phyloP scores from a whole-genome alignment of 2,888 invertebrate genomes.

The Barypeithes pellucidus region DNA sequence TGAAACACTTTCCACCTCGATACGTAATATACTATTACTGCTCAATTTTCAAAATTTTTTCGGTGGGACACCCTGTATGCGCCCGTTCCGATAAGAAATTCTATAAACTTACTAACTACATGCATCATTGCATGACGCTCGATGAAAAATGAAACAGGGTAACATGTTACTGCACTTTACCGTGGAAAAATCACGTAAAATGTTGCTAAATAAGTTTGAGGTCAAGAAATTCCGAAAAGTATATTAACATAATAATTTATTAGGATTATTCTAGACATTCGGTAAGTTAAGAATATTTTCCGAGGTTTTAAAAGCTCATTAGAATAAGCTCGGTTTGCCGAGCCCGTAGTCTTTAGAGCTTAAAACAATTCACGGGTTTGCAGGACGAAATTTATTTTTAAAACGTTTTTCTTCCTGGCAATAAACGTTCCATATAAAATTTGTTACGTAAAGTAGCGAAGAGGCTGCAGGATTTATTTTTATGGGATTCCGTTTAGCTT shows the following conservation, averaged over 20 bases:
- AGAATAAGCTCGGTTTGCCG: slow-evolving; percentile 38
- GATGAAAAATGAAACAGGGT: too few species aligned
- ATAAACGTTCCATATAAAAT: slow-evolving; percentile 9
- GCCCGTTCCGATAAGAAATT: too few species aligned
- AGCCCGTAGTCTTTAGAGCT: slow-evolving; percentile 38
- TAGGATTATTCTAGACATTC: slow-evolving; percentile 14
- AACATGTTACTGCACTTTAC: too few species aligned
- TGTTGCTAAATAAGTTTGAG: too few species aligned
- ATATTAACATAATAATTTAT: slow-evolving; percentile 8
- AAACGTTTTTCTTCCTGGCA: slow-evolving; percentile 8
- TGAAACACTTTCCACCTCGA: too few species aligned
- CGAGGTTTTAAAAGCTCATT: slow-evolving; percentile 38
- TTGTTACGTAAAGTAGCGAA: slow-evolving; percentile 7
- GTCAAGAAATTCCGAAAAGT: background rate
- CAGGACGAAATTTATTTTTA: slow-evolving; percentile 22
- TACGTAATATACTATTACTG: too few species aligned
- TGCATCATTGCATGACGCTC: too few species aligned
- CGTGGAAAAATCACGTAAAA: too few species aligned
- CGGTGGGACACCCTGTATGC: too few species aligned
- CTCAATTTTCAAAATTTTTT: too few species aligned
- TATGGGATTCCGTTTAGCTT: background rate
- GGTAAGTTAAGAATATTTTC: slow-evolving; percentile 20
- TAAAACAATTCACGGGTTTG: slow-evolving; percentile 28
- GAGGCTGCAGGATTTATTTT: slow-evolving; percentile 6
- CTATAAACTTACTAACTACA: too few species aligned